phyloP scores from a whole-genome alignment of 2,888 invertebrate species.

The Periphyllus acericola region DNA sequence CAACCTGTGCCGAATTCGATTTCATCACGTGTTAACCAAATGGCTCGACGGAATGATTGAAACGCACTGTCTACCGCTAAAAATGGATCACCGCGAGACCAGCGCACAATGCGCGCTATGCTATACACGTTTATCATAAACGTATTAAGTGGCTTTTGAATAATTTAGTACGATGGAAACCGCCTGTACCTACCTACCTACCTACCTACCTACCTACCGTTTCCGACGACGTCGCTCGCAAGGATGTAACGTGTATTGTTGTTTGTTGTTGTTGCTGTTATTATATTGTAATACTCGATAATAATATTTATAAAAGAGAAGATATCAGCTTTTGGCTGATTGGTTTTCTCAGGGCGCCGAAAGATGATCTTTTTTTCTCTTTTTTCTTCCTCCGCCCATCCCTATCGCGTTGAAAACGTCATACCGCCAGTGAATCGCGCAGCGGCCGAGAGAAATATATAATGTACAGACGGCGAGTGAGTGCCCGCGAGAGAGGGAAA shows the following conservation, averaged over 20 bases:
- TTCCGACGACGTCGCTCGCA: not conserved
- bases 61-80: too few species aligned
- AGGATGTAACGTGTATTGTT: not conserved
- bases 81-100: not conserved
- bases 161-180: not conserved
- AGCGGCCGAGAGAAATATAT: not conserved
- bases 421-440: not conserved
- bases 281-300: not conserved
- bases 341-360: constrained; percentile 14
- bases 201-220: too few species aligned
- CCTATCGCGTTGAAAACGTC: not conserved
- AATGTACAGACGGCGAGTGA: not conserved
- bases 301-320: not conserved
- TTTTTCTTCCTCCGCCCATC: not conserved
- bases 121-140: not conserved
- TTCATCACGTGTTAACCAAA: too few species aligned
- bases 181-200: too few species aligned
- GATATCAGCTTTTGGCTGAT: constrained; percentile 44
- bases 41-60: too few species aligned
- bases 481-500: not conserved
- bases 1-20: too few species aligned
- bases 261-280: not conserved
- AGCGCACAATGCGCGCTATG: not conserved
- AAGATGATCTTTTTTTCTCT: not conserved
- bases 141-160: constrained; percentile 7